Conservation (phyloP, 2,888 invertebrate species). For the Caenorhabditis sp. region DNA sequence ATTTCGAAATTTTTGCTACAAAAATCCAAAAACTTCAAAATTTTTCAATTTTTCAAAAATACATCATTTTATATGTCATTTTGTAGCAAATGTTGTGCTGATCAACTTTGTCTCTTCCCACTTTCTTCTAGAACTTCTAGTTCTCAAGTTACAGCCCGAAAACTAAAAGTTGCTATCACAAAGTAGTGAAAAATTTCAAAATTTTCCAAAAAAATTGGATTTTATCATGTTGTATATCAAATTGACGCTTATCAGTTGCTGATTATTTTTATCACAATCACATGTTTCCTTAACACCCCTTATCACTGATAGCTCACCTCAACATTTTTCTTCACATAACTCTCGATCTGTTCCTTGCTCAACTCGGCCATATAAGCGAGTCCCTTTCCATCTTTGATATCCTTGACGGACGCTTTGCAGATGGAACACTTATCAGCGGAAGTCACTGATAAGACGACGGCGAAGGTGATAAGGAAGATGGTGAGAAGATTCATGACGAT, state of each 20-base stretch:
- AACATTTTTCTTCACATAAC: slow-evolving; percentile 28
- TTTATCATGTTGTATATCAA: too few relatives aligned
- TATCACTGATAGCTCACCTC: slow-evolving; percentile 13
- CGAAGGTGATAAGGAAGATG: slow-evolving; percentile 8
- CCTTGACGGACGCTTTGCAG: slow-evolving; percentile 34
- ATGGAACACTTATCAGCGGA: slow-evolving; percentile 18
- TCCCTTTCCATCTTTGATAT: slow-evolving; percentile 42
- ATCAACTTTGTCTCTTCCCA: not conserved
- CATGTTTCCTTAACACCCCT: too few relatives aligned
- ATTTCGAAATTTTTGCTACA: too few relatives aligned
- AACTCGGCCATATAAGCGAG: slow-evolving; percentile 40
- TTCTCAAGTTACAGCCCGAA: too few relatives aligned
- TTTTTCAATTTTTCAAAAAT: not conserved
- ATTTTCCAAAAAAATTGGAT: too few relatives aligned
- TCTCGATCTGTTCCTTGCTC: slow-evolving; percentile 26
- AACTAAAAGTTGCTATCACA: not conserved
- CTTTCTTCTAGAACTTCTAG: too few relatives aligned
- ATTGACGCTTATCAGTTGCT: too few relatives aligned
- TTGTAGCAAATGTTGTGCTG: not conserved
- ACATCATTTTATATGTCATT: not conserved
- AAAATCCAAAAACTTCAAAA: too few relatives aligned
- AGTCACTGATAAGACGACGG: not conserved
- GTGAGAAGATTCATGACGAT: slow-evolving; percentile 18
- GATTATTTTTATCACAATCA: too few relatives aligned
- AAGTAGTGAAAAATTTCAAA: not conserved